Conservation (phyloP, 2,888 invertebrate genomes). For the Thelaira solivaga region DNA sequence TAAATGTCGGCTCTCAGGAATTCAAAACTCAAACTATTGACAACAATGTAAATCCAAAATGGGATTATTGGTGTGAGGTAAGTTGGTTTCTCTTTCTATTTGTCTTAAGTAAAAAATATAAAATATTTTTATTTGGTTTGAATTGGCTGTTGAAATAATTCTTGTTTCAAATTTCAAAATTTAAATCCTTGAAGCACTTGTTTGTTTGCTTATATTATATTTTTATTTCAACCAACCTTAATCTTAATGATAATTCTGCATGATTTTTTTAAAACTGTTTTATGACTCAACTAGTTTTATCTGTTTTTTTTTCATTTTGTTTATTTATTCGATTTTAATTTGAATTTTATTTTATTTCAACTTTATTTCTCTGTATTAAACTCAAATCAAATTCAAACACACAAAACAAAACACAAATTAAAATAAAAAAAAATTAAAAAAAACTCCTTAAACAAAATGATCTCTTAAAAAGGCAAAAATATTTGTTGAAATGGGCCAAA, state of each 20-base stretch:
- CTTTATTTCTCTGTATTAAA: slow-evolving; percentile 19
- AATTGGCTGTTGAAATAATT: slow-evolving; percentile 33
- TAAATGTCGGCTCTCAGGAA: slow-evolving; percentile 94
- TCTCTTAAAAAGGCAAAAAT: slow-evolving; percentile 72
- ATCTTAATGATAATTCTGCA: no score
- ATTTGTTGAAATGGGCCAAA: slow-evolving; percentile 76
- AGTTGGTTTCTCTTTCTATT: slow-evolving; percentile 66
- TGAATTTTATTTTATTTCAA: slow-evolving; percentile 22
- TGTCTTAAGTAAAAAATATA: not conserved
- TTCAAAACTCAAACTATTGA: slow-evolving; percentile 96
- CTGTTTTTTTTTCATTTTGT: slow-evolving; percentile 16
- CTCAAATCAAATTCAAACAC: slow-evolving; percentile 42
- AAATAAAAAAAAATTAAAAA: no score
- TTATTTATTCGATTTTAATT: slow-evolving; percentile 9
- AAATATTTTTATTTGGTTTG: not conserved
- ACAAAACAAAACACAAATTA: no score
- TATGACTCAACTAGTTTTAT: not conserved
- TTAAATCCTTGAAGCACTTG: slow-evolving; percentile 7
- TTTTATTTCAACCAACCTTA: no score
- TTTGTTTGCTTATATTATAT: not conserved
- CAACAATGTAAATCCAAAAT: slow-evolving; percentile 95
- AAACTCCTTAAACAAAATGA: slow-evolving; percentile 24
- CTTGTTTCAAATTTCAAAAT: not conserved
- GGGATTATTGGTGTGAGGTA: slow-evolving; percentile 99
- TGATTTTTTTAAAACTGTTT: no score